phyloP scores from a whole-genome alignment of 2,797 vertebrate species.

The Enteromius thamalakanensis region DNA sequence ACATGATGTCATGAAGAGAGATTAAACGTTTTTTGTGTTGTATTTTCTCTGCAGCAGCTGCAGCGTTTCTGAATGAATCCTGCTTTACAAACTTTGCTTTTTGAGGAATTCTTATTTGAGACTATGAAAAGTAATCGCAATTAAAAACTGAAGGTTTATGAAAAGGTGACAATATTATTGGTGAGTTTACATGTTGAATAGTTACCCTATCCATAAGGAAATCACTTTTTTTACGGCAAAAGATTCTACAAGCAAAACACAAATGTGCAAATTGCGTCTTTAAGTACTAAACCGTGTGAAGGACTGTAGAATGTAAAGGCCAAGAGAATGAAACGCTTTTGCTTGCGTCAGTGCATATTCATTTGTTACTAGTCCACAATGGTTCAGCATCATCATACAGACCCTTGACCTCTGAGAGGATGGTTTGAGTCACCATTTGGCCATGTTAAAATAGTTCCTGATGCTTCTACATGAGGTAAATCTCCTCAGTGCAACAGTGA shows the following conservation, averaged over 20 bases:
- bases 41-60: constrained; percentile 39
- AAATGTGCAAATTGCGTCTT: neutral
- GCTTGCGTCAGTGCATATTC: neutral
- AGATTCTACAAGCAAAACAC: neutral
- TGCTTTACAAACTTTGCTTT: constrained; percentile 50
- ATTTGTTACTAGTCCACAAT: constrained; percentile 8
- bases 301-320: constrained; percentile 25
- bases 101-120: constrained; percentile 20
- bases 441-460: neutral
- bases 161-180: neutral
- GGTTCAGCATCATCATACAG: neutral
- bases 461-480: neutral
- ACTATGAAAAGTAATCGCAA: neutral
- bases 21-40: constrained; percentile 56
- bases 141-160: neutral
- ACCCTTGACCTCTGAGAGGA: constrained; percentile 17
- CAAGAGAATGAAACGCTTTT: neutral
- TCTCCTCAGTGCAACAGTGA: neutral
- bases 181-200: constrained; percentile 14
- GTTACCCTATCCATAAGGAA: neutral
- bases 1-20: constrained; percentile 60
- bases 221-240: neutral
- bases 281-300: neutral
- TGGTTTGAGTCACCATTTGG: neutral
- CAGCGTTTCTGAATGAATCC: constrained; percentile 21